Percentiles rank a stretch among this genome's conserved stretches.
Evolutionary conservation across 2,888 invertebrate species (phyloP).

Genomic region (Augiades crinisus): DNA sequence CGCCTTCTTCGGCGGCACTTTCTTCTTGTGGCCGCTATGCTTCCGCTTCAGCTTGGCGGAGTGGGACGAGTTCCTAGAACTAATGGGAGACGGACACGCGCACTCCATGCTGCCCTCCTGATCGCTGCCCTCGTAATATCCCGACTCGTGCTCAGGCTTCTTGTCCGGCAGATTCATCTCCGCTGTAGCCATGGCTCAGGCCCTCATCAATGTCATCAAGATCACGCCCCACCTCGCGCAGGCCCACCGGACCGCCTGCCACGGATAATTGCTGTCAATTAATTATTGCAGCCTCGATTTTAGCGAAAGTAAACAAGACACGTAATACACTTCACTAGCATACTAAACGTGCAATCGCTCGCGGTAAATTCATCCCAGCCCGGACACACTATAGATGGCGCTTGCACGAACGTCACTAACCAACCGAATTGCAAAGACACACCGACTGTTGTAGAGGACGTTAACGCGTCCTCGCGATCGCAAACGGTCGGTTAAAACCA

Average conservation of each 20-base stretch:
- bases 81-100: slow-evolving; percentile 68
- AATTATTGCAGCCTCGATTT: slow-evolving; percentile 29
- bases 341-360: slow-evolving; percentile 52
- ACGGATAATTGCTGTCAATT: slow-evolving; percentile 18
- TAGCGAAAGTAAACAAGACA: slow-evolving; percentile 70
- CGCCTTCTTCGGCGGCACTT: slow-evolving; percentile 56
- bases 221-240: slow-evolving; percentile 22
- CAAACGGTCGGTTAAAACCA: slow-evolving; percentile 29
- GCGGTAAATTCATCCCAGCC: slow-evolving; percentile 57
- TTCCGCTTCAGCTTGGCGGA: slow-evolving; percentile 65
- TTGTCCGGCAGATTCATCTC: slow-evolving; percentile 84
- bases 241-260: slow-evolving; percentile 20
- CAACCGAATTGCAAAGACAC: slow-evolving; percentile 48
- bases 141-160: slow-evolving; percentile 89
- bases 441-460: slow-evolving; percentile 33
- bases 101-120: slow-evolving; percentile 83
- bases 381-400: slow-evolving; percentile 58
- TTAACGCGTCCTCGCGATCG: slow-evolving; percentile 35
- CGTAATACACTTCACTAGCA: slow-evolving; percentile 58
- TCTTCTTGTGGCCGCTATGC: slow-evolving; percentile 64
- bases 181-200: slow-evolving; percentile 74
- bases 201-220: slow-evolving; percentile 64
- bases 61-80: slow-evolving; percentile 72
- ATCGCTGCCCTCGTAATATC: slow-evolving; percentile 90
- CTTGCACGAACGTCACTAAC: slow-evolving; percentile 42